A percentile compares a stretch with the other conserved stretches of the same genome.
Conservation (phyloP, 2,797 vertebrate species). For the Trichosurus vulpecula region DNA sequence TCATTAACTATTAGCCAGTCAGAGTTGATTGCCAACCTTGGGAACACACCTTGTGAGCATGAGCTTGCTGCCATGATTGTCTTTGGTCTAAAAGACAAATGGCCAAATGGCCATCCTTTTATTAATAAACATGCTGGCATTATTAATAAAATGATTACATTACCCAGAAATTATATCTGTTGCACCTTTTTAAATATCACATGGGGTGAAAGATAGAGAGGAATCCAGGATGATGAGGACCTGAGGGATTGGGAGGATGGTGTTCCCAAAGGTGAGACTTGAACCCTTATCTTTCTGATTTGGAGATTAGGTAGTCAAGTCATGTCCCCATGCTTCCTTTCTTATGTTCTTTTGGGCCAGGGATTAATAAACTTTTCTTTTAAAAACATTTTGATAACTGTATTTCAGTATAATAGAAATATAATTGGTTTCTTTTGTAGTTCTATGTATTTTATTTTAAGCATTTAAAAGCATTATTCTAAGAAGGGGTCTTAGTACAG, state of each 20-base stretch:
- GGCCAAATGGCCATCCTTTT: neutral
- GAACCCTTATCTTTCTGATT: neutral
- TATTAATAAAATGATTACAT: neutral
- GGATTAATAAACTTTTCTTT: neutral
- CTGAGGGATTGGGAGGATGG: neutral
- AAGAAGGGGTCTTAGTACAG: neutral
- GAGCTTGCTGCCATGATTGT: neutral
- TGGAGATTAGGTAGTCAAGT: neutral
- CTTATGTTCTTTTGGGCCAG: neutral
- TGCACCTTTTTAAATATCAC: neutral
- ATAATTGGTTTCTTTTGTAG: neutral
- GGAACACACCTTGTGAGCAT: neutral
- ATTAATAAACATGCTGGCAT: neutral
- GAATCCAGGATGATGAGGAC: neutral
- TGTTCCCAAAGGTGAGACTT: neutral
- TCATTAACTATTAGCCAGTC: neutral
- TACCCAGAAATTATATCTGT: neutral
- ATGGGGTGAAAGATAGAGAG: neutral
- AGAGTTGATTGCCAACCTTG: neutral
- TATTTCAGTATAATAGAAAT: neutral
- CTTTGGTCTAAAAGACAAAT: neutral
- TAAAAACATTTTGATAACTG: neutral
- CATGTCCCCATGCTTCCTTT: neutral
- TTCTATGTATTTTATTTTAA: neutral
- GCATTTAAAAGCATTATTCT: neutral